Base-by-base conservation (phyloP, 2,113 vertebrate genomes). In the Columbina picui region DNA sequence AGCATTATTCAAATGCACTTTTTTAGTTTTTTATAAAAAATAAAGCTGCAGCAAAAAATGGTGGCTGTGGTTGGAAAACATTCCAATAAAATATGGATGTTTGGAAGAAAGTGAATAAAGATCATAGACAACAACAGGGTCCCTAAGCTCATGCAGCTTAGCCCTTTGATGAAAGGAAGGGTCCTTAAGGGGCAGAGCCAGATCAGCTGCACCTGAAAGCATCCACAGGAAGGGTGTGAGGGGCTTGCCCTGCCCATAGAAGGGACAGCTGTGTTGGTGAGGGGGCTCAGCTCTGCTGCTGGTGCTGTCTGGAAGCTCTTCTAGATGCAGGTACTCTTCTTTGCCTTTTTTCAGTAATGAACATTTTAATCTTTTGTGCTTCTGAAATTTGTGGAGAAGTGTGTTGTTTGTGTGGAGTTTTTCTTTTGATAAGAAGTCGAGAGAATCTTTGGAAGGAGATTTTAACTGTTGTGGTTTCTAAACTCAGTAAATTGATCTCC, bases 371-470 rank as follows among this genome's bases (percentile, higher is more conserved):
- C 16, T 65, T 26, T 71, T 5, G 23, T 0, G 0, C 15, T 69
- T 36, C 1, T 55, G 27, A 45, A 59, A 63, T 59, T 47, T 63
- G 39, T 74, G 14, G 19, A 41, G 27, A 50, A 78, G 17, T 3
- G 14, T 1, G 1, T 5, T 30, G 13, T n/a, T 50, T 38, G 27
- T 0, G 0, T 34, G 10, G 2, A 1, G 4, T 10, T 64, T 73
- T 49, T 15, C 3, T 59, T 82, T 32, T 23, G 8, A 2, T 68
- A 53, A 67, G 25, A 39, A 53, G 3, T 30, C n/a, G 79, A 8
- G 29, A 50, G 7, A 8, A 2, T 27, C 26, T 63, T 81, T 11
- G 67, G 45, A 8, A 86, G 13, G 25, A 39, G 0, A 10, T 26
- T 74, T 84, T 67, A 81, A 61, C n/a, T 34, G 34, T 13, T 5